phyloP scores from a whole-genome alignment of 2,797 vertebrate species.

The Siniperca scherzeri region DNA sequence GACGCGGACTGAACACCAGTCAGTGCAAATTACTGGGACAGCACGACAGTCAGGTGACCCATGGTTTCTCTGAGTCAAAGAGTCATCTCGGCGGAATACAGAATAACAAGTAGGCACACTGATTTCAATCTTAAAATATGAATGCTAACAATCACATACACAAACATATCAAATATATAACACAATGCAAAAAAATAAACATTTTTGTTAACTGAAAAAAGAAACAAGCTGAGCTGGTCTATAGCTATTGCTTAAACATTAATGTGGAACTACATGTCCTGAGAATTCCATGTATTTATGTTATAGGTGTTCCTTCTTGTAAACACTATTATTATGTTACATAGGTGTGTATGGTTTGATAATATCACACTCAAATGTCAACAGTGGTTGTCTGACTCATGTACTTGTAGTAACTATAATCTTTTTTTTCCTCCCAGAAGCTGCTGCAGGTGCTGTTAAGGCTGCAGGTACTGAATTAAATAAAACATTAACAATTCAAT shows the following conservation, averaged over 20 bases:
- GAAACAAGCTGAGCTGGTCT: not conserved
- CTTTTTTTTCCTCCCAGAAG: constrained; percentile 1
- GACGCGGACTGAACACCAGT: constrained; percentile 54
- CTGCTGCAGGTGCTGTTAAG: constrained; percentile 22
- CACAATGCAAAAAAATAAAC: not conserved
- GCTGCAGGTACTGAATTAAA: constrained; percentile 5
- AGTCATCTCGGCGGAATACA: not conserved
- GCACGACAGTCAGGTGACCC: constrained; percentile 38
- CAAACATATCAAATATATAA: not conserved
- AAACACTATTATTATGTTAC: constrained; percentile 43
- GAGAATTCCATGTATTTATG: constrained; percentile 41
- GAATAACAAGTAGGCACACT: not conserved
- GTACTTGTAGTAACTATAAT: constrained; percentile 25
- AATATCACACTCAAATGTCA: constrained; percentile 46
- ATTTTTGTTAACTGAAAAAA: not conserved
- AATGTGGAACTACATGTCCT: not conserved
- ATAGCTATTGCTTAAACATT: not conserved
- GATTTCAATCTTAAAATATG: not conserved
- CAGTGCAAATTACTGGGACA: constrained; percentile 30
- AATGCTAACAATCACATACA: not conserved
- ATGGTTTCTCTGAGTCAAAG: constrained; percentile 24
- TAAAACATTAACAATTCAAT: not conserved
- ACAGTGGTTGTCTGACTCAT: constrained; percentile 51
- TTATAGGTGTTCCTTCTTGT: constrained; percentile 43
- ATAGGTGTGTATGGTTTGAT: constrained; percentile 52